Percentiles rank a stretch among this genome's conserved stretches.
Conservation (phyloP, 1,140 invertebrate species). For the Sipha flava region DNA sequence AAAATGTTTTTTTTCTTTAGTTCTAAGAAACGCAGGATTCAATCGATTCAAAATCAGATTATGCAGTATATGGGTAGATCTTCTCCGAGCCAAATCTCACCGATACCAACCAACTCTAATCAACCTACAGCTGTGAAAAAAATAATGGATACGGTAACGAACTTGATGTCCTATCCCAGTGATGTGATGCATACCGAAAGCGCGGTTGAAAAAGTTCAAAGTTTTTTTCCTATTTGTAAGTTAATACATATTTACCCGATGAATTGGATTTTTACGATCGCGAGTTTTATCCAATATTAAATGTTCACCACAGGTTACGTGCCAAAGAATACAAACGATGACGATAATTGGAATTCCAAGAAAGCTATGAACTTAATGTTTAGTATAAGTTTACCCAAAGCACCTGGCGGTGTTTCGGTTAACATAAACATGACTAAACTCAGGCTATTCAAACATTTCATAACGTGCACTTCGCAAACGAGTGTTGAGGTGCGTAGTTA, state of each 20-base stretch:
- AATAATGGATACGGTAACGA: slow-evolving; percentile 32
- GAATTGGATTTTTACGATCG: too few species aligned
- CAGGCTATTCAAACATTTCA: neutral
- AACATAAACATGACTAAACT: slow-evolving; percentile 45
- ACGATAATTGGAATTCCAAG: slow-evolving; percentile 48
- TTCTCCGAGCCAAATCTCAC: neutral
- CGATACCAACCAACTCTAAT: neutral
- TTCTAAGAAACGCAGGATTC: neutral
- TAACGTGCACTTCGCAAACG: neutral
- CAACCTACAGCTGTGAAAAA: slow-evolving; percentile 34
- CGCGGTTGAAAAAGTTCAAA: slow-evolving; percentile 39
- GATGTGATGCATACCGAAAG: slow-evolving; percentile 36
- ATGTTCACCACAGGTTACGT: slow-evolving; percentile 45
- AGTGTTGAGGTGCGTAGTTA: neutral
- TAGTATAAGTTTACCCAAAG: slow-evolving; percentile 46
- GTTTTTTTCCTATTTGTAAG: slow-evolving; percentile 39
- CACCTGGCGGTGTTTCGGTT: slow-evolving; percentile 41
- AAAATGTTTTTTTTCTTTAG: too few species aligned
- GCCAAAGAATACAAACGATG: slow-evolving; percentile 49
- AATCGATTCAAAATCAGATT: neutral
- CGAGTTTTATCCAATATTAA: neutral
- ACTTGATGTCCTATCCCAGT: slow-evolving; percentile 19
- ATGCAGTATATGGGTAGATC: neutral
- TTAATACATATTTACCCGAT: neutral
- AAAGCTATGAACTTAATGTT: slow-evolving; percentile 52